phyloP scores from a whole-genome alignment of 2,888 invertebrate genomes.

The Diloba caeruleocephala region DNA sequence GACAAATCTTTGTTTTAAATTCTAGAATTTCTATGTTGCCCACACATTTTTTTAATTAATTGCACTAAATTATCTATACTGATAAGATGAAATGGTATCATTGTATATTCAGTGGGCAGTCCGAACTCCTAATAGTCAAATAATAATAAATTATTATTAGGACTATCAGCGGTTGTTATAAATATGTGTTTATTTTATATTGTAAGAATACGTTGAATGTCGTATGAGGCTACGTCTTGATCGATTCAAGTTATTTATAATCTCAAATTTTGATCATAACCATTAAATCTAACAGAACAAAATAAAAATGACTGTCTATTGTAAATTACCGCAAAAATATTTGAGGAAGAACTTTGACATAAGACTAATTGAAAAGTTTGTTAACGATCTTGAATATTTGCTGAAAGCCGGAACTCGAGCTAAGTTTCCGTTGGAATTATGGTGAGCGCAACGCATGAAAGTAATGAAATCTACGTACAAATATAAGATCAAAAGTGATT shows the following conservation, averaged over 20 bases:
- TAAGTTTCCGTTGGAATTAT: slow-evolving; percentile 17
- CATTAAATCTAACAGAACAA: slow-evolving; percentile 5
- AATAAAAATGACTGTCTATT: not conserved
- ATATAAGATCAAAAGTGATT: slow-evolving; percentile 51
- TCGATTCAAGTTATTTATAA: slow-evolving; percentile 28
- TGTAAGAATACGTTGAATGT: not conserved
- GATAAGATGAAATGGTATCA: no score
- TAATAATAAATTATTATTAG: no score
- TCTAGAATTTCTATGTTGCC: no score
- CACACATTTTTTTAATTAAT: no score
- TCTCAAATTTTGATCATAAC: slow-evolving; percentile 10
- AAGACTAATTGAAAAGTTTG: slow-evolving; percentile 51
- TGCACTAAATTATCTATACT: no score
- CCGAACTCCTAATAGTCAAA: no score
- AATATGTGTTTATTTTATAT: not conserved
- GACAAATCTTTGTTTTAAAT: no score
- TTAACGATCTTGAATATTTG: slow-evolving; percentile 24
- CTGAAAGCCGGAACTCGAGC: slow-evolving; percentile 23
- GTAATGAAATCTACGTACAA: slow-evolving; percentile 43
- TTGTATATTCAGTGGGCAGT: no score
- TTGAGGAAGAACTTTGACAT: slow-evolving; percentile 39
- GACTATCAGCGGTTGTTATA: no score
- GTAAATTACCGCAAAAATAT: slow-evolving; percentile 14
- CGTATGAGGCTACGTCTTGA: slow-evolving; percentile 9
- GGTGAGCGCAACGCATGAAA: slow-evolving; percentile 10